Evolutionary conservation across 2,797 vertebrate genomes (phyloP).

Genomic region (Crypturellus tataupa): DNA sequence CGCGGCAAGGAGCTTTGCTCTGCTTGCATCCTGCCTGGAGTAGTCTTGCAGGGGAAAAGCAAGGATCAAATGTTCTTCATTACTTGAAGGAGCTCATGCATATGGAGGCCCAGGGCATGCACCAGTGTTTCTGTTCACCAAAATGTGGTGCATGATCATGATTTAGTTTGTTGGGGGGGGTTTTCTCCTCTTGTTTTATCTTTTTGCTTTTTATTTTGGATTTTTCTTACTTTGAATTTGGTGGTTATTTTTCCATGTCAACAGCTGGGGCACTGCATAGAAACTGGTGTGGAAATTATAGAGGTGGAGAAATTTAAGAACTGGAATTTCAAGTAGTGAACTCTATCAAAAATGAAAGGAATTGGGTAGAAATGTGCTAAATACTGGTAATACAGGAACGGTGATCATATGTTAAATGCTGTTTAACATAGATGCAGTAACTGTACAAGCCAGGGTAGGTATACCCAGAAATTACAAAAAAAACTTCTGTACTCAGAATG

Average conservation of each 20-base stretch:
- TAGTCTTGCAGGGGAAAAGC: neutral
- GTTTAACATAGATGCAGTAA: neutral
- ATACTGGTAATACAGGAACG: conserved; percentile 83
- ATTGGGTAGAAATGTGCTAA: conserved; percentile 75
- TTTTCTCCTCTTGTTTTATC: neutral
- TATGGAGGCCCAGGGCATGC: neutral
- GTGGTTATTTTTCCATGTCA: conserved; percentile 76
- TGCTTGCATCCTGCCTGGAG: neutral
- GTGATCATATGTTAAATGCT: conserved; percentile 81
- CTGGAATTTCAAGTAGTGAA: conserved; percentile 86
- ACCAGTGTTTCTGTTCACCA: neutral
- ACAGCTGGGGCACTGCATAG: conserved; percentile 82
- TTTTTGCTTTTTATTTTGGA: neutral
- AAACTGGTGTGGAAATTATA: conserved; percentile 81
- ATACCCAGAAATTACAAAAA: neutral
- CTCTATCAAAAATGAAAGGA: conserved; percentile 84
- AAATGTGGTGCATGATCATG: neutral
- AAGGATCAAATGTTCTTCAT: neutral
- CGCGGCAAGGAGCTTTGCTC: neutral
- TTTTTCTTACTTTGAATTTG: neutral
- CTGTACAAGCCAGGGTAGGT: neutral
- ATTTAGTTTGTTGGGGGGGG: too few species aligned
- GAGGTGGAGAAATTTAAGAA: conserved; percentile 71
- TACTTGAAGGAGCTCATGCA: neutral
- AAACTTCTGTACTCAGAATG: neutral